Evolutionary conservation across 2,888 invertebrate genomes (phyloP).

Genomic region (Glaucopsyche alexis): DNA sequence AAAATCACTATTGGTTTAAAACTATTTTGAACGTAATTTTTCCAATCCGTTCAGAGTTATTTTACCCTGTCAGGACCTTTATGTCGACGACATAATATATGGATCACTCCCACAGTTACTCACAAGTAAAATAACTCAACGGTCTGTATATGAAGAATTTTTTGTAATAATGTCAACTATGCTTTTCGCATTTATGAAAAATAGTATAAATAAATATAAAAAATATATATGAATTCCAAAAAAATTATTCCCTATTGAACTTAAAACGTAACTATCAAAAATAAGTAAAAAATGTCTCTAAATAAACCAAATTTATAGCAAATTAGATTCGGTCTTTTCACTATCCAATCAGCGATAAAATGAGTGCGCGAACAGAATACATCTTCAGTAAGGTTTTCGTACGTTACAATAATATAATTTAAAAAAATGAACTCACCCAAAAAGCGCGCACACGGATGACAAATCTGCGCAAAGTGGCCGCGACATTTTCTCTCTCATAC

Average conservation of each 20-base stretch:
- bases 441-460: neutral
- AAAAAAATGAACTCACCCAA: neutral
- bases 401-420: neutral
- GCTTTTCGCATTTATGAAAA: neutral
- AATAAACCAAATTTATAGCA: neutral
- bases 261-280: too few species aligned
- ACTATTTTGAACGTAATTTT: neutral
- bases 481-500: neutral
- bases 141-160: neutral
- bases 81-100: too few species aligned
- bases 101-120: too few species aligned
- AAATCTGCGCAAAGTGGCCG: neutral
- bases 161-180: neutral
- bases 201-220: too few species aligned
- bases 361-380: neutral
- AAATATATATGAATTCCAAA: neutral
- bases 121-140: too few species aligned
- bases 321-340: neutral
- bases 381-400: neutral
- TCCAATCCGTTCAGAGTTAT: too few species aligned
- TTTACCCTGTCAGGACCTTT: too few species aligned
- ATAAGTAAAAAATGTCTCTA: too few species aligned
- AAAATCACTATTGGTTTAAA: neutral
- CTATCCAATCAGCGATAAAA: neutral
- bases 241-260: too few species aligned